Evolutionary conservation across 2,888 invertebrate genomes (phyloP).

Genomic region (Tenthredo distinguenda): DNA sequence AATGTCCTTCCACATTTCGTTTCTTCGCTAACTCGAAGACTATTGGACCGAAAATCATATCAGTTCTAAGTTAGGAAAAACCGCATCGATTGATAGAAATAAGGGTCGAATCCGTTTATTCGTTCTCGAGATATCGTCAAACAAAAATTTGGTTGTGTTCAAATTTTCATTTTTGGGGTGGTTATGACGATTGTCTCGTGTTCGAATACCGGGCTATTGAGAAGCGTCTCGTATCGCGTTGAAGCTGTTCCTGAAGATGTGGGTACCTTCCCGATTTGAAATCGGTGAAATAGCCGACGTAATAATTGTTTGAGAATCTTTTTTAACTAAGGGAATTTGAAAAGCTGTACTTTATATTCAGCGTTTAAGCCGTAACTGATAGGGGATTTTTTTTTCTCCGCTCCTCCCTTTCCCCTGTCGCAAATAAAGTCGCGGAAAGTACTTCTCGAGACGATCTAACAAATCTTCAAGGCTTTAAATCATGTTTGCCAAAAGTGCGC

Average conservation of each 20-base stretch:
- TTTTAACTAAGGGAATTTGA: not conserved
- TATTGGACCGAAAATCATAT: too few species aligned
- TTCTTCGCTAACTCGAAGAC: too few species aligned
- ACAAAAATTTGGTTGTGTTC: too few species aligned
- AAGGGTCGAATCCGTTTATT: too few species aligned
- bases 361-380: not conserved
- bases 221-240: not conserved
- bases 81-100: too few species aligned
- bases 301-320: not conserved
- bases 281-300: not conserved
- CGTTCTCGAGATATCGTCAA: too few species aligned
- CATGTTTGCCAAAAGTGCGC: conserved; percentile 3
- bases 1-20: too few species aligned
- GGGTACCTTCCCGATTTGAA: not conserved
- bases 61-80: too few species aligned
- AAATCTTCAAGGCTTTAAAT: conserved; percentile 6
- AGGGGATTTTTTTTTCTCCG: not conserved
- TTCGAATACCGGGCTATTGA: too few species aligned
- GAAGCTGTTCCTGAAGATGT: not conserved
- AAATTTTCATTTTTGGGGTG: too few species aligned
- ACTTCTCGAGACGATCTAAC: not conserved
- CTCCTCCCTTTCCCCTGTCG: not conserved
- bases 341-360: not conserved
- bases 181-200: too few species aligned
- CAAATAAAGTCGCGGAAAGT: conserved; percentile 19